Evolutionary conservation across 2,113 vertebrate species (phyloP).

Genomic region (Neolamprologus brichardi): DNA sequence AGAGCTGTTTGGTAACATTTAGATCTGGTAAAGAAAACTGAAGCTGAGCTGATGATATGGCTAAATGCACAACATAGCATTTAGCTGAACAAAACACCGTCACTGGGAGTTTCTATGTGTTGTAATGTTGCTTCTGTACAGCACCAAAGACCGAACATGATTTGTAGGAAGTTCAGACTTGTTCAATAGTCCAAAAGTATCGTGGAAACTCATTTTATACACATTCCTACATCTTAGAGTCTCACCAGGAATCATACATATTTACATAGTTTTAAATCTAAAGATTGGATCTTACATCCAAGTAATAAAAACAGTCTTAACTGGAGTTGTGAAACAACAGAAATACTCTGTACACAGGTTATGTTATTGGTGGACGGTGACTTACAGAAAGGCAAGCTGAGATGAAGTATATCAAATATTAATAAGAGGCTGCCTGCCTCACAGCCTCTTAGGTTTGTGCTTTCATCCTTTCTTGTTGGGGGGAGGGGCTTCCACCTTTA

Average conservation of each 20-base stretch:
- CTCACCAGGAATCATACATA: neutral
- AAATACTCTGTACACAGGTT: neutral
- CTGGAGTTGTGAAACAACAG: neutral
- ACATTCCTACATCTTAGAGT: neutral
- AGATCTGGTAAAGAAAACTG: neutral
- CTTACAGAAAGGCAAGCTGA: neutral
- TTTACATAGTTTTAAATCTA: neutral
- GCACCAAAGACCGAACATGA: fast-evolving
- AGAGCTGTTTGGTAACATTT: neutral
- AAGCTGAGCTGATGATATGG: neutral
- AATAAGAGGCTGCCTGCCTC: neutral
- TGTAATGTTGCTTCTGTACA: neutral
- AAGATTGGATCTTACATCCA: neutral
- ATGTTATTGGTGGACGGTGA: neutral
- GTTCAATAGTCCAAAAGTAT: neutral
- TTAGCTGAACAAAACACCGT: neutral
- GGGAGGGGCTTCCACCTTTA: neutral
- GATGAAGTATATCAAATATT: neutral
- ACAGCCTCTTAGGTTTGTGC: neutral
- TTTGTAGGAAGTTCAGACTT: neutral
- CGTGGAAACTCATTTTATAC: neutral
- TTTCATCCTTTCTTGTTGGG: neutral
- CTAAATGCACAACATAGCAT: neutral
- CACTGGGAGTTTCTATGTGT: neutral
- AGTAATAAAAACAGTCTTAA: neutral